Evolutionary conservation across 2,113 vertebrate genomes (phyloP).

Genomic region (Ciconia maguari): DNA sequence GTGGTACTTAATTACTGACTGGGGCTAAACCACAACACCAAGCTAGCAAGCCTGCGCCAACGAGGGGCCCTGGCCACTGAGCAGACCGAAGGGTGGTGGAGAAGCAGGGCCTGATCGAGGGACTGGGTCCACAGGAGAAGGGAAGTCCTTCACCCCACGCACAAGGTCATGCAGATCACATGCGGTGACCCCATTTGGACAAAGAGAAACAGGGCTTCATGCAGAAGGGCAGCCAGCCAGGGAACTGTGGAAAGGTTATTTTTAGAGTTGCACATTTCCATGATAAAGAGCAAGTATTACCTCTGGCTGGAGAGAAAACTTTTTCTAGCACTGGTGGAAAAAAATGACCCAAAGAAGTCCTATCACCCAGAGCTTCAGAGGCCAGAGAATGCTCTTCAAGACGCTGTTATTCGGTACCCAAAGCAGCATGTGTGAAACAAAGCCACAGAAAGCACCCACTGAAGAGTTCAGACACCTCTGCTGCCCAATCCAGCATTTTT

Average conservation of each 20-base stretch:
- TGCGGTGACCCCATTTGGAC: neutral
- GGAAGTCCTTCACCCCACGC: neutral
- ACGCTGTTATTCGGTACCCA: neutral
- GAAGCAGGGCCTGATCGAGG: neutral
- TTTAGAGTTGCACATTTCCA: slow-evolving; percentile 21
- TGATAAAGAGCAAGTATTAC: slow-evolving; percentile 9
- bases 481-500: neutral
- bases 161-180: neutral
- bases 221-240: neutral
- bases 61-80: neutral
- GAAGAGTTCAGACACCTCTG: neutral
- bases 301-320: neutral
- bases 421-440: neutral
- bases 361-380: neutral
- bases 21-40: too few species aligned
- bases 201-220: neutral
- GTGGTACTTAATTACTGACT: too few species aligned
- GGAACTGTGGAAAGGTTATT: neutral
- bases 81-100: neutral
- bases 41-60: neutral
- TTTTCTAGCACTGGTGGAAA: neutral
- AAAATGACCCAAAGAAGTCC: neutral
- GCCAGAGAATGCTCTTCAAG: rapidly evolving
- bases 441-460: neutral
- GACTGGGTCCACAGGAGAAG: neutral